Evolutionary conservation across 2,113 vertebrate genomes (phyloP).

Genomic region (Odocoileus hemionus): DNA sequence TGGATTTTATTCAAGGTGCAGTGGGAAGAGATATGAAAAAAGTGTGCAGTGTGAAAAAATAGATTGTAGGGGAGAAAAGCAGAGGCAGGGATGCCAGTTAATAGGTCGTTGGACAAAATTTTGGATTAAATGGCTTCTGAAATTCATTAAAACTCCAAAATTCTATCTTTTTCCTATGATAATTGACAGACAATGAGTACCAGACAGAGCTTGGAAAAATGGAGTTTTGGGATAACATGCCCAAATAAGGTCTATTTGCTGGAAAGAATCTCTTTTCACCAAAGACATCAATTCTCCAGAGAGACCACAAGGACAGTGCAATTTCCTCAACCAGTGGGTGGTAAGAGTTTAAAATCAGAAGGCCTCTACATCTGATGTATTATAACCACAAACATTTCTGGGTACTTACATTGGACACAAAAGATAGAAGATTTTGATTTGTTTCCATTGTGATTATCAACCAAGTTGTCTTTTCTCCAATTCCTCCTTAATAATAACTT

Average conservation of each 20-base stretch:
- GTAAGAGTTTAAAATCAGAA: not conserved
- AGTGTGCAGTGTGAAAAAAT: not conserved
- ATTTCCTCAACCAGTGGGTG: not conserved
- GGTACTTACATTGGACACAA: constrained; percentile 3
- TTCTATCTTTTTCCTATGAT: not conserved
- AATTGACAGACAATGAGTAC: not conserved
- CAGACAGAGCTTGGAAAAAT: not conserved
- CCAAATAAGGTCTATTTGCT: not conserved
- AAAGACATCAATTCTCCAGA: not conserved
- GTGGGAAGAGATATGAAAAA: not conserved
- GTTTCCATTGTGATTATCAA: constrained; percentile 16
- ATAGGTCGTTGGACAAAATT: not conserved
- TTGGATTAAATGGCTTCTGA: not conserved
- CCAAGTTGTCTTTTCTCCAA: not conserved
- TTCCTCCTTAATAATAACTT: constrained; percentile 3
- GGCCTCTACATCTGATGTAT: not conserved
- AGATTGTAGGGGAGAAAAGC: not conserved
- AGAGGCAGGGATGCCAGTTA: not conserved
- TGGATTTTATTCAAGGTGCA: not conserved
- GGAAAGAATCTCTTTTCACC: not conserved
- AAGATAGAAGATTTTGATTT: not conserved
- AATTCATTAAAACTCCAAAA: not conserved
- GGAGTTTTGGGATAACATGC: not conserved
- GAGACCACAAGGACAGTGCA: not conserved
- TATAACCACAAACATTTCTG: constrained; percentile 37